phyloP scores from a whole-genome alignment of 2,888 invertebrate genomes.

The Idaea aversata region DNA sequence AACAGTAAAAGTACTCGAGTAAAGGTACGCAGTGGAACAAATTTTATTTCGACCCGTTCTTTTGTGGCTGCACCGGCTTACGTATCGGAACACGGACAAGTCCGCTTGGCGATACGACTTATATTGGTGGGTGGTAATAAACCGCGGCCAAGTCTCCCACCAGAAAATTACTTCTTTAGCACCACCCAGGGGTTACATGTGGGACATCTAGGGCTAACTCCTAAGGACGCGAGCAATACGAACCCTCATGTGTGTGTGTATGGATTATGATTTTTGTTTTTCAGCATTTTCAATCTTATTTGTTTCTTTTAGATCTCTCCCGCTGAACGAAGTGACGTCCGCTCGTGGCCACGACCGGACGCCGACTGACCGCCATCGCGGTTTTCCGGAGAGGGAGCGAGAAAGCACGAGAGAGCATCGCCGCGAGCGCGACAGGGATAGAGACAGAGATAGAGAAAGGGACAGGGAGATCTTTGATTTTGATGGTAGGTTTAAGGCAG shows the following conservation, averaged over 20 bases:
- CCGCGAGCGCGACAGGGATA: conserved; percentile 59
- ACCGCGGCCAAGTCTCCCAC: too few species aligned
- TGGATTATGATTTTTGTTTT: conserved; percentile 3
- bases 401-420: conserved; percentile 62
- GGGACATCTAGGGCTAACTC: too few species aligned
- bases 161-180: too few species aligned
- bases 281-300: neutral
- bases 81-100: too few species aligned
- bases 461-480: conserved; percentile 53
- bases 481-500: conserved; percentile 49
- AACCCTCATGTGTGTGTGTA: neutral
- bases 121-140: too few species aligned
- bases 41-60: too few species aligned
- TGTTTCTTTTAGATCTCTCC: conserved; percentile 57
- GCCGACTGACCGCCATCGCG: conserved; percentile 67
- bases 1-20: too few species aligned
- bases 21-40: too few species aligned
- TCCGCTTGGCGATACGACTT: too few species aligned
- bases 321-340: conserved; percentile 64
- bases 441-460: conserved; percentile 43
- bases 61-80: too few species aligned
- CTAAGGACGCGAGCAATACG: neutral
- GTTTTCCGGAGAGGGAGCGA: conserved; percentile 60
- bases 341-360: conserved; percentile 70
- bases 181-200: too few species aligned